These are phyloP conservation scores for Isurus oxyrinchus DNA, from an alignment of 2,113 vertebrate genomes.

Conservation along the genomic window DNA sequence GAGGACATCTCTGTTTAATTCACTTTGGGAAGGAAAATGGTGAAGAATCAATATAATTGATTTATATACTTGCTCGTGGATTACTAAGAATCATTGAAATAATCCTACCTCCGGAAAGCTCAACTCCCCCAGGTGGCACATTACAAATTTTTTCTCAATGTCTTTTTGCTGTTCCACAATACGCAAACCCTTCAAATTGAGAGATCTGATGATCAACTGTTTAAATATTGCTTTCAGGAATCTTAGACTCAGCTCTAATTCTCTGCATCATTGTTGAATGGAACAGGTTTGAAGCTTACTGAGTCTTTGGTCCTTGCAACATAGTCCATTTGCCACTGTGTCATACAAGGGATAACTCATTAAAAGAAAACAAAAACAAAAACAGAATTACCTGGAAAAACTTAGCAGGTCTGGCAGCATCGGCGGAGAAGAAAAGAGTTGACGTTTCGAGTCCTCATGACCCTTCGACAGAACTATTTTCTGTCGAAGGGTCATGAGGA, in stretches of 20 bases:
- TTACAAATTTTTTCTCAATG: background rate
- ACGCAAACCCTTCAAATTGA: background rate
- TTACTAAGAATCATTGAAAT: slow-evolving; percentile 2
- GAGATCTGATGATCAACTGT: background rate
- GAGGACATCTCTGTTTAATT: background rate
- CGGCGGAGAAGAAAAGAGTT: too few relatives aligned
- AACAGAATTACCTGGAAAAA: too few relatives aligned
- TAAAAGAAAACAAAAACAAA: background rate
- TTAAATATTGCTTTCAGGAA: background rate
- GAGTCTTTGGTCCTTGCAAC: background rate
- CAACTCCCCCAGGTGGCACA: background rate
- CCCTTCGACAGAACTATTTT: too few relatives aligned
- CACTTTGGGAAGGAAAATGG: background rate
- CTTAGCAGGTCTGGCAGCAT: too few relatives aligned
- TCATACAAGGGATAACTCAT: background rate
- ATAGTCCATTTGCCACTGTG: background rate
- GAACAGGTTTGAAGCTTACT: background rate
- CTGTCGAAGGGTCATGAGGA: too few relatives aligned
- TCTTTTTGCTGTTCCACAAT: background rate
- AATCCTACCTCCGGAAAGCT: background rate
- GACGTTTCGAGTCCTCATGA: too few relatives aligned
- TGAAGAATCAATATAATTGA: slow-evolving; percentile 26
- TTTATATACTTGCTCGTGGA: background rate
- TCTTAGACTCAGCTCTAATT: background rate
- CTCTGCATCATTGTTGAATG: background rate